Percentiles rank a stretch among this genome's conserved stretches.
Conservation (phyloP, 1,140 invertebrate genomes). For the Heliconius hermathena region DNA sequence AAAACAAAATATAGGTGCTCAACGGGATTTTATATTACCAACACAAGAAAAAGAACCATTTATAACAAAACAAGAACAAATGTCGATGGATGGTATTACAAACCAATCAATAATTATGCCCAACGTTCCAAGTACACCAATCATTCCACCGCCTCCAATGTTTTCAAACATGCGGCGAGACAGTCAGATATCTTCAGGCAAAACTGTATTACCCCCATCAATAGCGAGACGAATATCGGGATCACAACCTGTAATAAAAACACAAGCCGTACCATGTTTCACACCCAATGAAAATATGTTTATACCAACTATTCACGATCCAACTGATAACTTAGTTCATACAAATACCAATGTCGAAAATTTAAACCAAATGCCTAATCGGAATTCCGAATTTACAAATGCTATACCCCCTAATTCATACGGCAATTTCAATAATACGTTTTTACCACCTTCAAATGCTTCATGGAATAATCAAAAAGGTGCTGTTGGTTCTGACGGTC, state of each 20-base stretch:
- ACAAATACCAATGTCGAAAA: background rate
- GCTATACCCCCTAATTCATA: background rate
- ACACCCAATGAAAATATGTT: slow-evolving; percentile 56
- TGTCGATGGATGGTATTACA: background rate
- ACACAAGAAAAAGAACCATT: background rate
- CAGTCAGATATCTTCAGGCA: slow-evolving; percentile 47
- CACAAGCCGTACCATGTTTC: slow-evolving; percentile 38
- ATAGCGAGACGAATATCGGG: slow-evolving; percentile 65
- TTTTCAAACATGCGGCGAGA: slow-evolving; percentile 61
- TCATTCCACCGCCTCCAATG: slow-evolving; percentile 75
- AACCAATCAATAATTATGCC: slow-evolving; percentile 18
- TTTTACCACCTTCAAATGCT: background rate
- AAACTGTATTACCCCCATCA: slow-evolving; percentile 67
- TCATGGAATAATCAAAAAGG: background rate
- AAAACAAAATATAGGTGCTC: background rate
- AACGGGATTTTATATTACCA: background rate
- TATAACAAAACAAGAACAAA: background rate
- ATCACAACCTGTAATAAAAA: slow-evolving; percentile 63
- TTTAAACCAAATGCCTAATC: background rate
- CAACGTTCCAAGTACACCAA: slow-evolving; percentile 20
- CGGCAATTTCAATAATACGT: background rate
- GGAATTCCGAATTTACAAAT: background rate
- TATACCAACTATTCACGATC: slow-evolving; percentile 46
- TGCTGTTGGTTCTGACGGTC: background rate
- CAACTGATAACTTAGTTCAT: background rate